Evolutionary conservation across 2,888 invertebrate genomes (phyloP), one percentile per base, ranked within the genome.

Genomic region (Acanthoscelides obtectus): DNA sequence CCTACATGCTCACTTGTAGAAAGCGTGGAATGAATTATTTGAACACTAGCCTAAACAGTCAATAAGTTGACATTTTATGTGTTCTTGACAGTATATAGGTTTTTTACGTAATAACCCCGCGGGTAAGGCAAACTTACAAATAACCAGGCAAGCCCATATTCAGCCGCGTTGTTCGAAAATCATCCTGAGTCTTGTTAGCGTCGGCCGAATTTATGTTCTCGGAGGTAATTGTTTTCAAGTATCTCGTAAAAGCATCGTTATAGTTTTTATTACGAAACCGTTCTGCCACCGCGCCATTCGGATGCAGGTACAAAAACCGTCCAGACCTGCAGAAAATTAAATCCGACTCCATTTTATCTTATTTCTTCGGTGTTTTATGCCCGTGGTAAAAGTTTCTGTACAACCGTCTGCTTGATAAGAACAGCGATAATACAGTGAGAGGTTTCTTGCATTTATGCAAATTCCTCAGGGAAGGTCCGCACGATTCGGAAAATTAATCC

Each of bases 371-470:
- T 45, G 45, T 45, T 45, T 45, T 45, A 45, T 45, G 45, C 45
- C 45, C 45, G 45, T 45, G 45, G 45, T 45, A 6, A 45, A 45
- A 45, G 45, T 45, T 45, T 45, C 45, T 45, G 45, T 45, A 45
- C 45, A 45, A 45, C 45, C 3, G 45, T 45, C 45, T 12, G 45
- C 45, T 45, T 45, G 45, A 45, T 45, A 45, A 45, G 45, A 45
- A 45, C 45, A 4, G 17, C 45, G 45, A 45, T 45, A 45, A 12
- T 12, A 45, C 45, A 12, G 45, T 45, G 45, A 45, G 45, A 45
- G 67, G 22, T 67, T 22, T 67, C 67, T 67, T 67, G 67, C 22
- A 67, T 67, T 22, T 67, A 67, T 67, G 67, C 22, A 67, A 67
- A 22, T 22, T 67, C 22, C n/a, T 66, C 20, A 22, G 67, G 67